A percentile compares a stretch with the other conserved stretches of the same genome.
Evolutionary conservation across 2,888 invertebrate genomes (phyloP).

Genomic region (Elgonia sp.): DNA sequence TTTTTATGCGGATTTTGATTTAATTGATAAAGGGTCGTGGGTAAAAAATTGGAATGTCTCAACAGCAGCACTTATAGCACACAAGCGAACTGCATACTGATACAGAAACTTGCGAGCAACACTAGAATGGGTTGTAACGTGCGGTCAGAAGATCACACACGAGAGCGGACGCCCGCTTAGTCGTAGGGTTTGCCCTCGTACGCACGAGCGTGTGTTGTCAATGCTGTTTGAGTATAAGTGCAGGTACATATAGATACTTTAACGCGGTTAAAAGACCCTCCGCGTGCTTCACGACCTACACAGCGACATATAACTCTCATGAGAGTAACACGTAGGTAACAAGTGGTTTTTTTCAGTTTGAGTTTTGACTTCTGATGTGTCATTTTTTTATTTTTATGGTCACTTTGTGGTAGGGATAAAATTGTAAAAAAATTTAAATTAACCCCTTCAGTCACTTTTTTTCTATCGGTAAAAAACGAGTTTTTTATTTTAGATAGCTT

Average conservation of each 20-base stretch:
- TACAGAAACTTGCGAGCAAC: conserved; percentile 52
- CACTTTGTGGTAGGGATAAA: no score
- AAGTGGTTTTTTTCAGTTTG: background rate
- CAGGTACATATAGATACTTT: conserved; percentile 80
- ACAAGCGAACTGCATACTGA: conserved; percentile 73
- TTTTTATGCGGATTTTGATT: background rate
- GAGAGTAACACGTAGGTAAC: conserved; percentile 1
- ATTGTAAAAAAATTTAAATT: no score
- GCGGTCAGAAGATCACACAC: conserved; percentile 69
- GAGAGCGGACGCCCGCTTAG: conserved; percentile 71
- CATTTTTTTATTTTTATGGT: no score
- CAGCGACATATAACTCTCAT: conserved; percentile 20
- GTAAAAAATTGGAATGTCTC: conserved; percentile 34
- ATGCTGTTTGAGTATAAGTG: conserved; percentile 60
- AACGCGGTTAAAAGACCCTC: conserved; percentile 83
- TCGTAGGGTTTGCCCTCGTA: conserved; percentile 76
- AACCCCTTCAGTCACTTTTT: no score
- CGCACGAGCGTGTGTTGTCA: conserved; percentile 49
- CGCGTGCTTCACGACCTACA: conserved; percentile 65
- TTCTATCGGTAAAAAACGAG: no score
- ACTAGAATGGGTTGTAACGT: conserved; percentile 60
- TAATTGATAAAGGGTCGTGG: background rate
- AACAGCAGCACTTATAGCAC: conserved; percentile 63
- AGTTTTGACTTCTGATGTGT: background rate
- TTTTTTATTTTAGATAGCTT: no score